Percentiles rank a stretch among this genome's conserved stretches.
Conservation (phyloP, 1,140 invertebrate genomes). For the Drosophila tropicalis region DNA sequence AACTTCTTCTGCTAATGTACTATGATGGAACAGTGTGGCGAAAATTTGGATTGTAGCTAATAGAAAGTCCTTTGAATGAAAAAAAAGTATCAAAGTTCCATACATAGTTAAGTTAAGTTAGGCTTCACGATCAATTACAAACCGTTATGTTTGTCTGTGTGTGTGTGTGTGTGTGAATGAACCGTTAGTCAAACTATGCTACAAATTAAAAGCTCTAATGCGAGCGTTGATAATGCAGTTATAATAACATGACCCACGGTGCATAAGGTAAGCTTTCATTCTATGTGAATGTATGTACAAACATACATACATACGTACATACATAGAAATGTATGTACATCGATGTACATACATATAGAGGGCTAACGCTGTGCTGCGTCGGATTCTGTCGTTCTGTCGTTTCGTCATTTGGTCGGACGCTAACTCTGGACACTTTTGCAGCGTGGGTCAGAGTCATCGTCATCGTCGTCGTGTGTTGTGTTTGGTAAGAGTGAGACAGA, state of each 20-base stretch:
- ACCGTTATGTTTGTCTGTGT: too few relatives aligned
- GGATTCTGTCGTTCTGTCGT: neutral
- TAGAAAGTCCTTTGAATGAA: neutral
- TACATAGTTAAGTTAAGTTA: neutral
- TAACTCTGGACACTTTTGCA: conserved; percentile 35
- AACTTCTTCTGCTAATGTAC: neutral
- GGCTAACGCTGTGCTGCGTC: conserved; percentile 3
- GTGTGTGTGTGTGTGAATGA: neutral
- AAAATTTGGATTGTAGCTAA: neutral
- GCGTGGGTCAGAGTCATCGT: conserved; percentile 61
- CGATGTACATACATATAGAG: conserved; percentile 1
- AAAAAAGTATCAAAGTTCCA: neutral
- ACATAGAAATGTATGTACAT: neutral
- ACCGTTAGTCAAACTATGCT: neutral
- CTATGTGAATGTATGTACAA: neutral
- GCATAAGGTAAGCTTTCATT: conserved; percentile 16
- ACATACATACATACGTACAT: conserved; percentile 6
- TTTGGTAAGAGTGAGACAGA: conserved; percentile 31
- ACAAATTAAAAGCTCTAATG: neutral
- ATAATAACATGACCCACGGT: neutral
- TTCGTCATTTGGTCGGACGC: conserved; percentile 9
- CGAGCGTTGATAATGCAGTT: neutral
- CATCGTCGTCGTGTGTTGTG: conserved; percentile 26
- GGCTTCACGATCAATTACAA: too few relatives aligned
- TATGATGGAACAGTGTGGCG: conserved; percentile 3